Evolutionary conservation across 2,797 vertebrate genomes (phyloP).

Genomic region (Chaunax sp.): DNA sequence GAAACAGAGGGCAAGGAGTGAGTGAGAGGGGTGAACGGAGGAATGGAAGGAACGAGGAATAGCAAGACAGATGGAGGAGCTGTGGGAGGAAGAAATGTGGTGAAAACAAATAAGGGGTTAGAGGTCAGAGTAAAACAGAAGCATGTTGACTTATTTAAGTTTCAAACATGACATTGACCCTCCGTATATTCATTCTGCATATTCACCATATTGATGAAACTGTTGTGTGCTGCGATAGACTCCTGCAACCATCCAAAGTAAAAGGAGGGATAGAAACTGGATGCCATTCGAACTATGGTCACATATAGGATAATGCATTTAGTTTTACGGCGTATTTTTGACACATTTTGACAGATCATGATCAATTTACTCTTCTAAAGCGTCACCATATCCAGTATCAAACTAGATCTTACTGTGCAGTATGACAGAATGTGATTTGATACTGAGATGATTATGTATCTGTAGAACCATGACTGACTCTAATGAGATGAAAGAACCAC

Average conservation of each 20-base stretch:
- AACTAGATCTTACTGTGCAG: too few relatives aligned
- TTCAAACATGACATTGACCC: neutral
- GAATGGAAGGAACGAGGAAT: conserved; percentile 27
- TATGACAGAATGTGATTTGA: too few relatives aligned
- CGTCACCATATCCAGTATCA: too few relatives aligned
- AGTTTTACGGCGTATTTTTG: neutral
- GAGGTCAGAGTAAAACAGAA: conserved; percentile 15
- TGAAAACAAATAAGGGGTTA: conserved; percentile 42
- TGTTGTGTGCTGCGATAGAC: neutral
- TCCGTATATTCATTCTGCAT: neutral
- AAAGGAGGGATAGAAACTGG: neutral
- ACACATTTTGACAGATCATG: neutral
- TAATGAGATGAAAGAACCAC: too few relatives aligned
- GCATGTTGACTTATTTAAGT: neutral
- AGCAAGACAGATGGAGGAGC: conserved; percentile 19
- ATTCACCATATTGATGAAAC: neutral
- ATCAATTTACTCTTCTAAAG: too few relatives aligned
- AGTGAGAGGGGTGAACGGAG: neutral
- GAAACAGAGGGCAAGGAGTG: conserved; percentile 33
- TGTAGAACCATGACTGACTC: too few relatives aligned
- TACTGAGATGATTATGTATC: too few relatives aligned
- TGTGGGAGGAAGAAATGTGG: conserved; percentile 30
- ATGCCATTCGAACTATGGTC: too few relatives aligned
- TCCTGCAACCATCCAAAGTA: neutral
- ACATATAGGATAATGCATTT: neutral